A percentile compares a stretch with the other conserved stretches of the same genome.
Evolutionary conservation across 2,113 vertebrate species (phyloP).

Genomic region (Ammodytes marinus): DNA sequence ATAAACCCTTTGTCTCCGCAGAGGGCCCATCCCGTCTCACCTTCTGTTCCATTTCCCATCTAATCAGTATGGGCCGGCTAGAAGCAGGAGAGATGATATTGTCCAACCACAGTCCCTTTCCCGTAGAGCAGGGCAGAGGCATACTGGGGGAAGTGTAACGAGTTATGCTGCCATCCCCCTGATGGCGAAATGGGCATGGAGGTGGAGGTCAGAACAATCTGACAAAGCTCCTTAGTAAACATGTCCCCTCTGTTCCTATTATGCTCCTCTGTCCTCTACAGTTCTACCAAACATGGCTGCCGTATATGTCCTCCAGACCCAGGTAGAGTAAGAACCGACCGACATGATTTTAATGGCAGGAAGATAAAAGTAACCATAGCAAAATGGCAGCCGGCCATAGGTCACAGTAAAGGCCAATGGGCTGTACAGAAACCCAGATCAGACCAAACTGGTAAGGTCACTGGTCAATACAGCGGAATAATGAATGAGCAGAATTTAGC

Average conservation of each 20-base stretch:
- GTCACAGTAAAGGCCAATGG: slow-evolving; percentile 70
- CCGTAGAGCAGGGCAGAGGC: slow-evolving; percentile 19
- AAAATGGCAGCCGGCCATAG: slow-evolving; percentile 60
- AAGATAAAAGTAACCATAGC: slow-evolving; percentile 56
- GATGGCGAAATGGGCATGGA: slow-evolving; percentile 45
- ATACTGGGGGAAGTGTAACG: slow-evolving; percentile 40
- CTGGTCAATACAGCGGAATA: slow-evolving; percentile 69
- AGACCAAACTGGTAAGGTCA: slow-evolving; percentile 62
- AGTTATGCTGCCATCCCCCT: slow-evolving; percentile 39
- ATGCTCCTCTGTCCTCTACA: slow-evolving; percentile 33
- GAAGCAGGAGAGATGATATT: slow-evolving; percentile 52
- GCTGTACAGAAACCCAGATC: slow-evolving; percentile 37
- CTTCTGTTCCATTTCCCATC: slow-evolving; percentile 43
- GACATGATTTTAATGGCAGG: slow-evolving; percentile 46
- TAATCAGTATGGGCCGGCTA: slow-evolving; percentile 54
- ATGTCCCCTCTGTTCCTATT: slow-evolving; percentile 37
- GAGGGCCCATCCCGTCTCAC: slow-evolving; percentile 44
- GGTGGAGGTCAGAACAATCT: slow-evolving; percentile 50
- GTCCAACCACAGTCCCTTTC: slow-evolving; percentile 30
- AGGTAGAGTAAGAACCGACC: slow-evolving; percentile 18
- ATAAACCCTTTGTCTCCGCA: slow-evolving; percentile 54
- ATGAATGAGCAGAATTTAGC: slow-evolving; percentile 60
- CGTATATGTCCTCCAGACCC: slow-evolving; percentile 7
- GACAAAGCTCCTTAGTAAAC: slow-evolving; percentile 24
- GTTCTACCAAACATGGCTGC: slow-evolving; percentile 13